These are phyloP conservation scores for Drosophila santomea DNA, from an alignment of 1,140 invertebrate species.

Conservation along the genomic window DNA sequence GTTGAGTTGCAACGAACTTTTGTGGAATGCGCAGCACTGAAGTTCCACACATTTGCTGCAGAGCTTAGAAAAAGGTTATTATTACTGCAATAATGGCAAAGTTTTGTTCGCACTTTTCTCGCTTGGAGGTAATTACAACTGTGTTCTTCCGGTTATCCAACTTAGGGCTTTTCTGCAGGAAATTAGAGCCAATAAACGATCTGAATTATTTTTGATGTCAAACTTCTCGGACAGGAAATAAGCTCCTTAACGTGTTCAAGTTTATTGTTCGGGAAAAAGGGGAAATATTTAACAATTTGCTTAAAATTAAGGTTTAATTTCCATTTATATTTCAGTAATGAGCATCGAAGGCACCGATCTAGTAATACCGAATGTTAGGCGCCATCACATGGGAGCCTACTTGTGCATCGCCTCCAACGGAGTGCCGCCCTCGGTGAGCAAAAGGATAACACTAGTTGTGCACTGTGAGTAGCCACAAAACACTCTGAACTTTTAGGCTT, in stretches of 20 bases:
- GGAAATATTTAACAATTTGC: too few species aligned
- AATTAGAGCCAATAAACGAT: not conserved
- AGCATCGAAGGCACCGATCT: slow-evolving; percentile 91
- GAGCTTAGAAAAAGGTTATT: slow-evolving; percentile 65
- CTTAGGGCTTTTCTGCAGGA: not conserved
- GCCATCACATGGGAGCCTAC: slow-evolving; percentile 95
- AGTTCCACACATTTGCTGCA: slow-evolving; percentile 15
- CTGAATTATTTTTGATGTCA: too few species aligned
- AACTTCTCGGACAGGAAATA: too few species aligned
- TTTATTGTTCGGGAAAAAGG: too few species aligned
- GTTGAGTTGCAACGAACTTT: slow-evolving; percentile 52
- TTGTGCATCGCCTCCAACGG: slow-evolving; percentile 95
- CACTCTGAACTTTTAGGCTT: too few species aligned
- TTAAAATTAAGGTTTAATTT: not conserved
- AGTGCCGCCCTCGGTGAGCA: slow-evolving; percentile 94
- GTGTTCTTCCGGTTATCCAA: not conserved
- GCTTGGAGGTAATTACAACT: slow-evolving; percentile 35
- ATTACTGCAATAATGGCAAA: slow-evolving; percentile 52
- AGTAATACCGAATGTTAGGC: slow-evolving; percentile 92
- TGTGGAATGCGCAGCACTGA: slow-evolving; percentile 21
- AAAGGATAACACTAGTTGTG: slow-evolving; percentile 93
- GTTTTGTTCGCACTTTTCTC: slow-evolving; percentile 55
- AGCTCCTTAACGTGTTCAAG: too few species aligned
- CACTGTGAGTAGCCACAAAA: slow-evolving; percentile 89
- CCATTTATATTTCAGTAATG: slow-evolving; percentile 86